Conservation (phyloP, 1,140 invertebrate genomes). For the Sitodiplosis mosellana region DNA sequence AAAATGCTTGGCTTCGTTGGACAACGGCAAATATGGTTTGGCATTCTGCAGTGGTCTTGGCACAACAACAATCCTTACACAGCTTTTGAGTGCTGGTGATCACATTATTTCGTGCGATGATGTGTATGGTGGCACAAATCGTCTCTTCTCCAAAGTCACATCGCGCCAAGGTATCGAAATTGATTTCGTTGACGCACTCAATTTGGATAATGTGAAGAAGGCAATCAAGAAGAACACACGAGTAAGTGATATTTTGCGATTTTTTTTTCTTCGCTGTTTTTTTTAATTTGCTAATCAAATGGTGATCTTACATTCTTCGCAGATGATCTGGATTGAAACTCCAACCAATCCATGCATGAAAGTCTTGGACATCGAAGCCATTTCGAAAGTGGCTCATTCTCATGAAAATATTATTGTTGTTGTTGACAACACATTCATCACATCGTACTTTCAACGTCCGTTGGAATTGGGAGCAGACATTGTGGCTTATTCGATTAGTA, state of each 20-base stretch:
- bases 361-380: conserved; percentile 69
- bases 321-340: conserved; percentile 93
- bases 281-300: background rate
- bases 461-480: conserved; percentile 83
- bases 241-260: conserved; percentile 27
- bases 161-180: conserved; percentile 47
- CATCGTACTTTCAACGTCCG: conserved; percentile 88
- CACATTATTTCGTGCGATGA: conserved; percentile 86
- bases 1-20: conserved; percentile 73
- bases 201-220: conserved; percentile 43
- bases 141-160: conserved; percentile 40
- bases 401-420: conserved; percentile 57
- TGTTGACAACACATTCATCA: conserved; percentile 95
- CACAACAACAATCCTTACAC: conserved; percentile 53
- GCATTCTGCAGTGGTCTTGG: conserved; percentile 82
- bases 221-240: conserved; percentile 71
- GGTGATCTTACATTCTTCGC: background rate
- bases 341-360: conserved; percentile 96
- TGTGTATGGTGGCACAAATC: conserved; percentile 85
- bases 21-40: conserved; percentile 74
- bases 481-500: conserved; percentile 83
- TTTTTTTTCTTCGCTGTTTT: background rate
- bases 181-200: conserved; percentile 66
- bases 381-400: conserved; percentile 42
- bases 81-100: conserved; percentile 67